Evolutionary conservation across 2,888 invertebrate species (phyloP), one percentile per base, ranked within the genome.

Genomic region (Frankliniella intonsa): DNA sequence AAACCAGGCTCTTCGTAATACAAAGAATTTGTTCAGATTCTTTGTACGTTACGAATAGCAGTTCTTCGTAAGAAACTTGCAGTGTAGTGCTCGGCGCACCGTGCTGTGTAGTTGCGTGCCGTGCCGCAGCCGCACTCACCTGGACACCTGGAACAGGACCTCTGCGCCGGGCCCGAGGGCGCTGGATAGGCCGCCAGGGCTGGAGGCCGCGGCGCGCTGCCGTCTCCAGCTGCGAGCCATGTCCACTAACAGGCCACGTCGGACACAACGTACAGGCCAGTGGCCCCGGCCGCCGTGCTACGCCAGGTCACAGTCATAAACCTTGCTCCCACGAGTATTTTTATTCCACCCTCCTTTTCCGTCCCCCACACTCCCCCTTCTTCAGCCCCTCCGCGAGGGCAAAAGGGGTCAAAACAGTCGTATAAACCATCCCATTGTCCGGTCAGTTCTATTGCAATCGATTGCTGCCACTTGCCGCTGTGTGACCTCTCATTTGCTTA

Each of bases 321-420:
- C 22, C 69, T 76, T 76, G 62, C 25, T 22, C 69, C 62, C 17
- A 62, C 62, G 69, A 76, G 22, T 25, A 22, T 76, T 76, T 76
- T 76, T 19, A 7, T 76, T 25, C 69, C 69, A 25, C 69, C 22
- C 14, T 19, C 12, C 55, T 55, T 38, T 38, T 3, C 38, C 38
- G 5, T 38, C 38, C 38, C 38, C 38, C n/a, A n/a, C n/a, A n/a
- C 38, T 38, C 38, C 38, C 38, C 38, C 38, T 38, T 38, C 38
- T 5, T 38, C 38, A 38, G 3, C 38, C 38, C 38, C 5, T 38
- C 38, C 5, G 5, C 38, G 5, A 76, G 69, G 69, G 69, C 69
- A 76, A 76, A 76, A 76, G 69, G 69, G 69, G 69, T 76, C 69
- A 25, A 25, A 76, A 22, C 69, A 76, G 69, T 9, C 69, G 69